phyloP scores from a whole-genome alignment of 2,113 vertebrate species.

The Erinaceus europaeus region DNA sequence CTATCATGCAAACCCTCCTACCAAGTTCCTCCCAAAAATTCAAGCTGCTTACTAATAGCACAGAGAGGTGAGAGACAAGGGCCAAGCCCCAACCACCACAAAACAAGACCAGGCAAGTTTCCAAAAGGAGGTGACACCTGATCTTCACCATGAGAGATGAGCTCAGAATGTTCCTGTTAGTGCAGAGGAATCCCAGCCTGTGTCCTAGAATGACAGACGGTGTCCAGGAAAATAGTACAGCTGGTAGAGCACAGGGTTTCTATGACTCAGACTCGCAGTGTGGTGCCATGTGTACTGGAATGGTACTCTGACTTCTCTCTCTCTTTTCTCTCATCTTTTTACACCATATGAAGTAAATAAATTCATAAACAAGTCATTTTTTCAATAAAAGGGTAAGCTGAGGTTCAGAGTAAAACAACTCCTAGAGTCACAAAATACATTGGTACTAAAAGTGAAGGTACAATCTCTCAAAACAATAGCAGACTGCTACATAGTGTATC shows the following conservation, averaged over 20 bases:
- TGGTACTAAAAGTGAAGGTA: not conserved
- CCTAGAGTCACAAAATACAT: not conserved
- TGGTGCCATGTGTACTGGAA: no score
- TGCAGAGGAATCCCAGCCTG: not conserved
- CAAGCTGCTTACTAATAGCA: conserved; percentile 4
- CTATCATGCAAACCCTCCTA: not conserved
- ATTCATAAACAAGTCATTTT: no score
- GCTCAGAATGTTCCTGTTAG: conserved; percentile 6
- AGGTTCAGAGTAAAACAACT: not conserved
- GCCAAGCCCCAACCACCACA: not conserved
- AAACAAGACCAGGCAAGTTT: conserved; percentile 20
- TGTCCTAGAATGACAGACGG: no score
- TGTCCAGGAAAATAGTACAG: no score
- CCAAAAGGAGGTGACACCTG: not conserved
- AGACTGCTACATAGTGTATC: not conserved
- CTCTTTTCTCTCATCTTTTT: no score
- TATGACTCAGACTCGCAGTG: no score
- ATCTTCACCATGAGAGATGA: not conserved
- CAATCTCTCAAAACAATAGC: not conserved
- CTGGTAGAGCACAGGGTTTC: no score
- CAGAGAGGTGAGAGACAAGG: not conserved
- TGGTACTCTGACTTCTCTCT: no score
- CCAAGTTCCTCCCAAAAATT: not conserved
- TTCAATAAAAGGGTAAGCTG: conserved; percentile 10
- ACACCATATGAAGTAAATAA: no score